These are phyloP conservation scores for Papilio helenus DNA, from an alignment of 1,140 invertebrate genomes.

Conservation along the genomic window DNA sequence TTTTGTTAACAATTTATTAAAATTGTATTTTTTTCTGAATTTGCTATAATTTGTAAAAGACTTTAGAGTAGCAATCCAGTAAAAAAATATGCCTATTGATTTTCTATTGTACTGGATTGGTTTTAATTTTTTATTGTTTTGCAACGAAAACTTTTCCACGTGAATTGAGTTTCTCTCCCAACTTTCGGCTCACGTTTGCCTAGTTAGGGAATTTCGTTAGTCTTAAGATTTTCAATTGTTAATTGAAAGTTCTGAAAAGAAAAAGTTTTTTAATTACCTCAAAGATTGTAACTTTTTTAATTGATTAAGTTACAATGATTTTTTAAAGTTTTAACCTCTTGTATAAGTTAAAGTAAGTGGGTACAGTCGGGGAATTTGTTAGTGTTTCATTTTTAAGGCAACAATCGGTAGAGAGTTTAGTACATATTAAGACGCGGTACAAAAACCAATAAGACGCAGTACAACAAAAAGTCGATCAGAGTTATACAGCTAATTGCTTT, in stretches of 20 bases:
- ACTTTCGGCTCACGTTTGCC: slow-evolving; percentile 5
- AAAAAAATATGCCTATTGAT: neutral
- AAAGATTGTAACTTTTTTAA: neutral
- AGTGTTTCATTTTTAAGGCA: no score
- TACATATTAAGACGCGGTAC: no score
- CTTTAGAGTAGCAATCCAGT: neutral
- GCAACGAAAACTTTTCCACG: neutral
- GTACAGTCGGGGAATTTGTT: no score
- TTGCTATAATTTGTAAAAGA: neutral
- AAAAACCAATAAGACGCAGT: no score
- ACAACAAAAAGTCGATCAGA: no score
- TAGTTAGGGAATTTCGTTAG: slow-evolving; percentile 9
- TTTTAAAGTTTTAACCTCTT: no score
- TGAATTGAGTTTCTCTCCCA: neutral
- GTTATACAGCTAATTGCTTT: no score
- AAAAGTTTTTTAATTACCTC: neutral
- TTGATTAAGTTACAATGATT: neutral
- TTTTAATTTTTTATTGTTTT: neutral
- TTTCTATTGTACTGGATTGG: neutral
- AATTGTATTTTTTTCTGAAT: neutral
- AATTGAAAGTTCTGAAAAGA: no score
- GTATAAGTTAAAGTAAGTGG: no score
- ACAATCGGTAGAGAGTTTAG: no score
- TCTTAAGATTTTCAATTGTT: neutral
- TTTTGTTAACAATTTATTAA: no score